Evolutionary conservation across 2,797 vertebrate genomes (phyloP), one percentile per base, ranked within the genome.

Genomic region (Artibeus jamaicensis): DNA sequence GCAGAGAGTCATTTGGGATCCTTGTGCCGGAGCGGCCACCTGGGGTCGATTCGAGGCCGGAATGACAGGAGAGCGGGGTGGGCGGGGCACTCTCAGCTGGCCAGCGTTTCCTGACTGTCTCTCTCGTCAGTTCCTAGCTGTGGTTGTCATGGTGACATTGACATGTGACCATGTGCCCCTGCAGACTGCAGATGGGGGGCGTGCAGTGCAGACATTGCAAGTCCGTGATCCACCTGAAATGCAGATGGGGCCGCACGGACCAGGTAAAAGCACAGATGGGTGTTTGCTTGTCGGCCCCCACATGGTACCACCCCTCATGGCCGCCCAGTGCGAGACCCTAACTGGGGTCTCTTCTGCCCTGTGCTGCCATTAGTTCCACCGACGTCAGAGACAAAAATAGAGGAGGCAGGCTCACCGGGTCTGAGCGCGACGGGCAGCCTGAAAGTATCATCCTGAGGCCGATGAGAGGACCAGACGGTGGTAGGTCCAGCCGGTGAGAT

Each of bases 11-110:
- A 1, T 6, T 5, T 5, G 59, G 59, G 59, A 57, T 59, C 57
- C 4, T 4, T 8, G 57, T 37, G n/a, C 1, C n/a, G n/a, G 3
- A 37, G 18, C 9, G 26, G 0, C 6, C 32, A 0, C 24, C 1
- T 4, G 48, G 11, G 2, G 9, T 3, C 0, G 34, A 32, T 5
- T 29, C 15, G 3, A 2, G 10, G 57, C 42, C 15, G 26, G 39
- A n/a, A 0, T 9, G 2, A 21, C 12, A 4, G 26, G 21, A 16
- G 44, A 10, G 4, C 9, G 8, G 29, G 6, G 2, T 0, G 39
- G 34, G 16, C 3, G 0, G 22, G 24, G 24, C 15, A 6, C 8
- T 7, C 39, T 10, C 26, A 2, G 15, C 9, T n/a, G 5, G 62
- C 11, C 1, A 0, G 0, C 11, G 14, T 39, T 24, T 21, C 4